Conservation (phyloP, 1,140 invertebrate genomes). For the Macrostomum lignano region DNA sequence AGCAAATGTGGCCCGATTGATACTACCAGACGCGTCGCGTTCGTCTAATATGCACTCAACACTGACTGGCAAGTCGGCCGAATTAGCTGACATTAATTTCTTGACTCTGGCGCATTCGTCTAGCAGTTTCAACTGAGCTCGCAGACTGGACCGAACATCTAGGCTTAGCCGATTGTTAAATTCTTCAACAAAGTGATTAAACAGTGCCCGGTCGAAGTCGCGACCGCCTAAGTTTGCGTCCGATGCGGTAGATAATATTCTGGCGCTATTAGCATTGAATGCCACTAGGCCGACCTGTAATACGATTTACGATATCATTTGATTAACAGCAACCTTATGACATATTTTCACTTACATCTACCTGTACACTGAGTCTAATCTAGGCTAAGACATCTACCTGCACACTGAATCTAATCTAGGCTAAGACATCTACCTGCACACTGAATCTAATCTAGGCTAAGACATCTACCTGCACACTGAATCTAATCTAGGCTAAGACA, state of each 20-base stretch:
- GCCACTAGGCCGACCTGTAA: neutral
- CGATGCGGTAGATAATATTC: conserved; percentile 46
- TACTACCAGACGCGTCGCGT: conserved; percentile 45
- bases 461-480: too few relatives aligned
- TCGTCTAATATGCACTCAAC: conserved; percentile 98
- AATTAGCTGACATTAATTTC: conserved; percentile 95
- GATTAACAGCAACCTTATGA: too few relatives aligned
- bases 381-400: too few relatives aligned
- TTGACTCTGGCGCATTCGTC: conserved; percentile 86
- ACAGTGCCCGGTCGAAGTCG: conserved; percentile 58
- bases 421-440: too few relatives aligned
- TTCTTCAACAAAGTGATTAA: conserved; percentile 57
- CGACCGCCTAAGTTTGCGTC: conserved; percentile 62
- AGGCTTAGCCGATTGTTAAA: conserved; percentile 58
- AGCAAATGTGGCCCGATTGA: conserved; percentile 25
- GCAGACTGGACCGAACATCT: conserved; percentile 47
- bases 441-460: too few relatives aligned
- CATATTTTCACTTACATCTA: too few relatives aligned
- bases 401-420: too few relatives aligned
- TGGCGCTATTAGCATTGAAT: neutral
- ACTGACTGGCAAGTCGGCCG: conserved; percentile 48
- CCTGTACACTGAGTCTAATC: too few relatives aligned
- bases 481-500: too few relatives aligned
- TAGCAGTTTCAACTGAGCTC: conserved; percentile 53
- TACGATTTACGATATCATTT: too few relatives aligned